A percentile compares a stretch with the other conserved stretches of the same genome.
These are phyloP conservation scores for Rhinoraja longicauda DNA, from an alignment of 2,797 vertebrate species.

Conservation along the genomic window DNA sequence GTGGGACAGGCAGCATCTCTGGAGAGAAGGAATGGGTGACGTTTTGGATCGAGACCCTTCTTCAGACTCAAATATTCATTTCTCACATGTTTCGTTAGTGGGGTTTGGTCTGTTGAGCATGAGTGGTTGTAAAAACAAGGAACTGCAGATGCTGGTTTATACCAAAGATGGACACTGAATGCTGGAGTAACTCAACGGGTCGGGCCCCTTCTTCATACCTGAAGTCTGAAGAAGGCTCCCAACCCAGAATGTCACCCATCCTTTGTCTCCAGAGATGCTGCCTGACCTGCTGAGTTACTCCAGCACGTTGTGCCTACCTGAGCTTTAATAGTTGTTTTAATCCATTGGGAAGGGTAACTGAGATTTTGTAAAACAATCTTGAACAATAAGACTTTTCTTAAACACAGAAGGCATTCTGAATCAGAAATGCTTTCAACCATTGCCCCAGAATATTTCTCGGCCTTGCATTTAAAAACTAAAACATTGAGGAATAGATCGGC, in stretches of 20 bases:
- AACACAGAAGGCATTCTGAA: neutral
- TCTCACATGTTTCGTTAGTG: neutral
- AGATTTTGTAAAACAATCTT: neutral
- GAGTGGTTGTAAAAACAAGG: neutral
- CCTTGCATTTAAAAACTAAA: neutral
- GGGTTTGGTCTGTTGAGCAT: neutral
- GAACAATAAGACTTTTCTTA: neutral
- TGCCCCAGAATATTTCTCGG: neutral
- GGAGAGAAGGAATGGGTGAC: no score
- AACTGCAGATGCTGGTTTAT: no score
- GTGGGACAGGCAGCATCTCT: no score
- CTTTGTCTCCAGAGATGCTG: no score
- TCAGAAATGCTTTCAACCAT: neutral
- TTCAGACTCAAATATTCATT: neutral
- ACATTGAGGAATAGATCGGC: neutral
- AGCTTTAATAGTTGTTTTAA: neutral
- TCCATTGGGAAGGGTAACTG: neutral
- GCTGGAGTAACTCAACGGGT: no score
- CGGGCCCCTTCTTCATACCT: no score
- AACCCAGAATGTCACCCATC: no score
- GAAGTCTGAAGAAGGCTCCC: no score
- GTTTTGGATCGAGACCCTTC: no score
- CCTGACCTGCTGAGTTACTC: no score
- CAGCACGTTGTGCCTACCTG: neutral
- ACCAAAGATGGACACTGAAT: no score